phyloP scores from a whole-genome alignment of 1,140 invertebrate species.

The Tetramorium simillimum region DNA sequence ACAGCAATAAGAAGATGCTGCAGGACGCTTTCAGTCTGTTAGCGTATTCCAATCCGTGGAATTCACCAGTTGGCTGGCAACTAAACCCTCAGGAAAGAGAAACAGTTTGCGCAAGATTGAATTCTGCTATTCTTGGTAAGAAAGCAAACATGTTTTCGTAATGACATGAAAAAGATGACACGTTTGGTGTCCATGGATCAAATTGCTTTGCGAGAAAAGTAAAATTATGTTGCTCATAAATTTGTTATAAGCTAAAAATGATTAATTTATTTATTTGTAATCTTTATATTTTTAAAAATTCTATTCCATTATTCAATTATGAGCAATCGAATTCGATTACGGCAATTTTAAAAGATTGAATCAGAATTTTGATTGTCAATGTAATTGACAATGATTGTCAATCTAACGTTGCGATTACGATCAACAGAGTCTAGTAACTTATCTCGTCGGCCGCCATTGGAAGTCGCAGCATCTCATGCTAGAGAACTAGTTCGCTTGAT shows the following conservation, averaged over 20 bases:
- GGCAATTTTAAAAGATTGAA: neutral
- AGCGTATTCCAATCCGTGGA: conserved; percentile 99
- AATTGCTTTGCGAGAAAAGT: neutral
- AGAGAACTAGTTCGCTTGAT: conserved; percentile 95
- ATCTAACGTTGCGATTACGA: neutral
- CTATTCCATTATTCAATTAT: neutral
- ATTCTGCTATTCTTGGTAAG: conserved; percentile 97
- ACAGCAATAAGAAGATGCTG: conserved; percentile 96
- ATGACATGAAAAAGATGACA: neutral
- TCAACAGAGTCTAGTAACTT: conserved; percentile 94
- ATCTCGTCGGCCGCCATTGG: conserved; percentile 95
- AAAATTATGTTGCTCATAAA: neutral
- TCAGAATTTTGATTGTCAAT: neutral
- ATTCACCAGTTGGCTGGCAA: conserved; percentile 97
- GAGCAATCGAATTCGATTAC: neutral
- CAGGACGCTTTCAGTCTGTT: conserved; percentile 99
- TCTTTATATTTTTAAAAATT: neutral
- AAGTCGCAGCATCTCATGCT: conserved; percentile 96
- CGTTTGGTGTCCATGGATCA: neutral
- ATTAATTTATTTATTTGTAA: neutral
- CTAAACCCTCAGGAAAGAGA: conserved; percentile 96
- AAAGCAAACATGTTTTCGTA: neutral
- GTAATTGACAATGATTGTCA: neutral
- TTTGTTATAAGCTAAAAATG: neutral
- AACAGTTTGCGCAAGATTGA: conserved; percentile 96